Percentiles rank a stretch among this genome's conserved stretches.
Conservation (phyloP, 2,113 vertebrate species). For the Cinclus mexicanus region DNA sequence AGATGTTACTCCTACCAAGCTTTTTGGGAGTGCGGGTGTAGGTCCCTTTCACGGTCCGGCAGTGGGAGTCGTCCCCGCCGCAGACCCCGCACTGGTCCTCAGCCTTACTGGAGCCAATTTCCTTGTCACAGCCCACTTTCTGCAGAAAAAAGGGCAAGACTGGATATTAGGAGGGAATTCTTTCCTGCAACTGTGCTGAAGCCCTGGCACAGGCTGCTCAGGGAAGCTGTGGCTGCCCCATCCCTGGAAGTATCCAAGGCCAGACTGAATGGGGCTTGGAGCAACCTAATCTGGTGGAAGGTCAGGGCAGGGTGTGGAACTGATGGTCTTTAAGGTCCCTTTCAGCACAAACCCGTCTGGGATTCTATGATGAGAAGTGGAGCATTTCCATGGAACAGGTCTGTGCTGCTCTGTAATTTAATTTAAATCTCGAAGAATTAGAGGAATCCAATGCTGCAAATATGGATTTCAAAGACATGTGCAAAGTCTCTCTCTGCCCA, state of each 20-base stretch:
- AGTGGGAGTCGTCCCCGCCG: conserved; percentile 95
- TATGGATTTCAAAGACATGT: not conserved
- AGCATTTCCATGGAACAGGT: not conserved
- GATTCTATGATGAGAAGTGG: not conserved
- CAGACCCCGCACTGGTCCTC: conserved; percentile 97
- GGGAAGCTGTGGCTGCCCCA: not conserved
- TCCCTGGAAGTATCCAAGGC: not conserved
- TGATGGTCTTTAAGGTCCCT: not conserved
- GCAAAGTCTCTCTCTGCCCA: accelerated
- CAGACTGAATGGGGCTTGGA: not conserved
- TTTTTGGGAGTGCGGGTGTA: conserved; percentile 93
- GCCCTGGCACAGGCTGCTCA: not conserved
- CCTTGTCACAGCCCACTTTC: conserved; percentile 96
- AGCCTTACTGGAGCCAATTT: conserved; percentile 90
- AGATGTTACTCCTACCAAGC: conserved; percentile 79
- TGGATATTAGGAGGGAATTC: not conserved
- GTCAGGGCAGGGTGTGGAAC: not conserved
- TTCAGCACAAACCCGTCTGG: not conserved
- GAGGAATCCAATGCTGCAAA: not conserved
- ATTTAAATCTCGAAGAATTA: not conserved
- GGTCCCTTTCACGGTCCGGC: conserved; percentile 92
- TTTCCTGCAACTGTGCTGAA: not conserved
- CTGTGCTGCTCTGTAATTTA: not conserved
- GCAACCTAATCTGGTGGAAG: not conserved
- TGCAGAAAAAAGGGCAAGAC: conserved; percentile 42